Evolutionary conservation across 1,140 invertebrate species (phyloP).

Genomic region (Oryctes rhinoceros): DNA sequence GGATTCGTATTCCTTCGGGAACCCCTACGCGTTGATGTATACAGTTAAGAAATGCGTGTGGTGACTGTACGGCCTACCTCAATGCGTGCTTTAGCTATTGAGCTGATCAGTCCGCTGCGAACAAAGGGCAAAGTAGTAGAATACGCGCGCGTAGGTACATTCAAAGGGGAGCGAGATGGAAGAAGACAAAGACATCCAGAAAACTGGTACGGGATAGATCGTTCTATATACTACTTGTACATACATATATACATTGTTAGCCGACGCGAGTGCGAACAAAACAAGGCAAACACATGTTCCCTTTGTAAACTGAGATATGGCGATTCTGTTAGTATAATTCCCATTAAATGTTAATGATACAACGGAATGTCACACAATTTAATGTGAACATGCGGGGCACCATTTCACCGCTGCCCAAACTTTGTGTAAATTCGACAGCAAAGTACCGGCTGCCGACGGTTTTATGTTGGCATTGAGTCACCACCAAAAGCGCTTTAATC

Average conservation of each 20-base stretch:
- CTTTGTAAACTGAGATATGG: slow-evolving; percentile 57
- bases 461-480: slow-evolving; percentile 46
- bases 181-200: background rate
- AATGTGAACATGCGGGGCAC: slow-evolving; percentile 54
- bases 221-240: background rate
- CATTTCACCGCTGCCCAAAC: slow-evolving; percentile 52
- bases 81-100: background rate
- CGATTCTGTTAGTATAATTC: slow-evolving; percentile 54
- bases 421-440: slow-evolving; percentile 56
- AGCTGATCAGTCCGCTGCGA: background rate
- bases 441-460: slow-evolving; percentile 47
- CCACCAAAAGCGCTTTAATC: slow-evolving; percentile 34
- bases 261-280: slow-evolving; percentile 44
- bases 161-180: slow-evolving; percentile 5
- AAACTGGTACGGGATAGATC: slow-evolving; percentile 1
- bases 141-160: background rate
- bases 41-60: slow-evolving; percentile 22
- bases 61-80: slow-evolving; percentile 5
- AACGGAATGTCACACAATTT: slow-evolving; percentile 58
- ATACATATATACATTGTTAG: slow-evolving; percentile 32
- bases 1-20: slow-evolving; percentile 19
- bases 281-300: slow-evolving; percentile 57
- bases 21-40: slow-evolving; percentile 4
- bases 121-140: background rate
- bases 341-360: slow-evolving; percentile 61